Base-by-base conservation (phyloP, 2,888 invertebrate species). In the Lumbricus terrestris region DNA sequence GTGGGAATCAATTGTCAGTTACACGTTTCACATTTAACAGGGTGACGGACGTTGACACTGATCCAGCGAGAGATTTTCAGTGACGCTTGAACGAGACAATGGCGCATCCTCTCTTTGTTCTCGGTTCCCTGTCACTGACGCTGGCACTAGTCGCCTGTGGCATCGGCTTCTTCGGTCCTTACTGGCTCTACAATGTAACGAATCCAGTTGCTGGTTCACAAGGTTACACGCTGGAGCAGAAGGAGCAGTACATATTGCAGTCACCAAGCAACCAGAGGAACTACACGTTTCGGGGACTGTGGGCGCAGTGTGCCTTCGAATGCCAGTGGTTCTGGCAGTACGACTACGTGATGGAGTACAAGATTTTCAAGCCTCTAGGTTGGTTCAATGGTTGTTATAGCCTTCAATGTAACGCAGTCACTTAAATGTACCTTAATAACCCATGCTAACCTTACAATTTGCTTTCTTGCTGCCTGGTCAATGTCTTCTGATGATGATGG, bases 301-400 rank as follows among this genome's bases (percentile, higher is more conserved):
- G 91, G 91, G 91, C 91, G 16, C 91, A 91, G 85, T 91, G 91
- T 83, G 82, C 83, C 11, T 89, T 85, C 29, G 90, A 47, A 47
- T 91, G 91, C 42, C 91, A 91, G 90, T 91, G 90, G 88, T 91
- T 91, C 85, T 91, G 91, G 91, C 88, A 91, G 35, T 38, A 90
- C 89, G 37, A 91, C 38, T 91, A 90, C 88, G 90, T 40, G 37
- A 83, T 91, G 38, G 85, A 90, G 38, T 37, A 34, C 37, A n/a
- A 85, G 20, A 89, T 89, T 69, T 90, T 90, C 85, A 90, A 89
- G 29, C n/a, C 37, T 42, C 88, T 90, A 34, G 90, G 90, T 90
- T 35, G 42, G 90, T 89, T 69, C 69, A 5, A 16, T n/a, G 29
- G 69, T 8, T 69, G 29, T n/a, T 11, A 47, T 20, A 16, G 23